Percentiles rank a stretch among this genome's conserved stretches.
These are phyloP conservation scores for Elysia chlorotica DNA, from an alignment of 1,140 invertebrate species.

Conservation along the genomic window DNA sequence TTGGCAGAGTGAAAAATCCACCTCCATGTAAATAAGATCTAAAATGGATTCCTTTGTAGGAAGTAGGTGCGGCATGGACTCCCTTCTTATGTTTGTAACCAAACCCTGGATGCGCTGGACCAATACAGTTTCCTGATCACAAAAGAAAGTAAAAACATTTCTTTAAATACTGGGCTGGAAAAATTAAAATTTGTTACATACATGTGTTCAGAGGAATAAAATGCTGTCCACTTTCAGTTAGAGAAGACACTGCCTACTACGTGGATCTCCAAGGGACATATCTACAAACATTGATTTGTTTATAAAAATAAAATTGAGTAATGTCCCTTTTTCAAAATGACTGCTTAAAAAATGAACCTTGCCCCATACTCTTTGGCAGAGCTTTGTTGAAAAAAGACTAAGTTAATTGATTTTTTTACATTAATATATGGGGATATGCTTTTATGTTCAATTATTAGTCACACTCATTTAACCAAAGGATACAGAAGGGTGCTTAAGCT, in stretches of 20 bases:
- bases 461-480: too few species aligned
- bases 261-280: neutral
- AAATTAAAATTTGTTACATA: neutral
- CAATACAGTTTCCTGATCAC: conserved; percentile 39
- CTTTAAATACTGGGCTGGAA: neutral
- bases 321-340: neutral
- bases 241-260: neutral
- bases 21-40: conserved; percentile 43
- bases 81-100: conserved; percentile 38
- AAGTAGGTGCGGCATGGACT: conserved; percentile 30
- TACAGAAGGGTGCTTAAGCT: too few species aligned
- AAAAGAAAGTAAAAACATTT: neutral
- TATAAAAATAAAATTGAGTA: neutral
- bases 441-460: too few species aligned
- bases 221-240: neutral
- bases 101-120: conserved; percentile 42
- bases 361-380: neutral
- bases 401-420: too few species aligned
- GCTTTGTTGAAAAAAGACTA: neutral
- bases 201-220: neutral
- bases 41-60: conserved; percentile 13
- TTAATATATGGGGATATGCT: too few species aligned
- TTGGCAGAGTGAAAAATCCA: conserved; percentile 37
- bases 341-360: neutral
- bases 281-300: neutral